phyloP scores from a whole-genome alignment of 2,797 vertebrate species.

The Galaxias olidus region DNA sequence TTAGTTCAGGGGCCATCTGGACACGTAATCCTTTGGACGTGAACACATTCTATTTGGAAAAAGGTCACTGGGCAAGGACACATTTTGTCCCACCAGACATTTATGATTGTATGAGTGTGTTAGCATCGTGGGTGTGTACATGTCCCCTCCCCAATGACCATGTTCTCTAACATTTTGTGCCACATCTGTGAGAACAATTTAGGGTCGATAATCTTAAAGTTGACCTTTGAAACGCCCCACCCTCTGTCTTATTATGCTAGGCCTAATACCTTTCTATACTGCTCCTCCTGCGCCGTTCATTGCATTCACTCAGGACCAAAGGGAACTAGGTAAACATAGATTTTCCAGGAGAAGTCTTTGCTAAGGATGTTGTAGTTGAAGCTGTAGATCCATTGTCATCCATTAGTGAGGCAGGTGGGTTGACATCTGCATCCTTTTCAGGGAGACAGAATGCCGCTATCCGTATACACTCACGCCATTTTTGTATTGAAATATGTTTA shows the following conservation, averaged over 20 bases:
- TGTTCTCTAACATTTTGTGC: constrained; percentile 61
- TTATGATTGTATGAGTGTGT: neutral
- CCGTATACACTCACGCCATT: too few relatives aligned
- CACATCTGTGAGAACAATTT: constrained; percentile 39
- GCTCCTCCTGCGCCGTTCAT: constrained; percentile 13
- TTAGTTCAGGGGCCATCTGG: constrained; percentile 77
- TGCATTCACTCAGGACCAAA: constrained; percentile 1
- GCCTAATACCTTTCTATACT: constrained; percentile 11
- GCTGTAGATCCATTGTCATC: neutral
- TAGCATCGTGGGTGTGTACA: neutral
- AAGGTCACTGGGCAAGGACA: constrained; percentile 52
- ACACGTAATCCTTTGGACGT: constrained; percentile 74
- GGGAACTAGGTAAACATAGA: neutral
- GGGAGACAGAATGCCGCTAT: too few relatives aligned
- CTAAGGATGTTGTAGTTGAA: neutral
- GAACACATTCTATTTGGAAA: constrained; percentile 41
- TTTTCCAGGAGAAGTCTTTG: neutral
- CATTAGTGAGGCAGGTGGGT: too few relatives aligned
- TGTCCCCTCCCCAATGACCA: constrained; percentile 41
- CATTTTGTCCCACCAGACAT: constrained; percentile 36
- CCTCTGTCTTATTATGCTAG: neutral
- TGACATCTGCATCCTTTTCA: too few relatives aligned
- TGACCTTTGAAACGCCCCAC: constrained; percentile 51
- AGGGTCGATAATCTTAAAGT: constrained; percentile 51
- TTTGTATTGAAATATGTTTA: too few relatives aligned